Percentiles rank a stretch among this genome's conserved stretches.
Conservation (phyloP, 2,797 vertebrate genomes). For the Dallia pectoralis region DNA sequence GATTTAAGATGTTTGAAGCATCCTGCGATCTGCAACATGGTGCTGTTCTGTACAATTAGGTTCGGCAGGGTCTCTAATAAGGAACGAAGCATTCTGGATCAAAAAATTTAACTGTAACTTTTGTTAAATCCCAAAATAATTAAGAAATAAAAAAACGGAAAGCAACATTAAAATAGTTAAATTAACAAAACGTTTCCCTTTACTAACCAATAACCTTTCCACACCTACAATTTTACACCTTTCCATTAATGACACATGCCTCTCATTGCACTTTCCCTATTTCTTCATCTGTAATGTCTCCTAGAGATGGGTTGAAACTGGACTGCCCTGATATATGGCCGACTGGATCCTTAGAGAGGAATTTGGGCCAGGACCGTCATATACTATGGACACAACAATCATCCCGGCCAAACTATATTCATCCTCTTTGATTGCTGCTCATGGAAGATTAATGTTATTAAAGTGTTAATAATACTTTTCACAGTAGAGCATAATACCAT, state of each 20-base stretch:
- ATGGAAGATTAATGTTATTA: not conserved
- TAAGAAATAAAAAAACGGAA: too few species aligned
- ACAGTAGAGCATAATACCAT: too few species aligned
- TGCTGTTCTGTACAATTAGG: too few species aligned
- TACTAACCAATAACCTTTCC: not conserved
- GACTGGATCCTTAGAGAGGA: constrained; percentile 1
- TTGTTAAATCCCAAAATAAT: too few species aligned
- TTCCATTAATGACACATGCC: not conserved
- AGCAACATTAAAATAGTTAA: not conserved
- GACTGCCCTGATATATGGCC: constrained; percentile 7
- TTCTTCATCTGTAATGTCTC: constrained; percentile 11
- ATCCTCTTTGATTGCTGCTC: constrained; percentile 4
- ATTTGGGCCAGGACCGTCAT: constrained; percentile 21
- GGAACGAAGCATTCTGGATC: too few species aligned
- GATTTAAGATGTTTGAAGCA: too few species aligned
- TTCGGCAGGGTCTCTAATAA: too few species aligned
- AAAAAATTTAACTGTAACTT: too few species aligned
- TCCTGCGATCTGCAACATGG: too few species aligned
- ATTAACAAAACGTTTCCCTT: not conserved
- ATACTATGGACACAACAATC: constrained; percentile 17
- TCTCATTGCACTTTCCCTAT: constrained; percentile 11
- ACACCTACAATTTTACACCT: not conserved
- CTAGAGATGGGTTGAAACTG: constrained; percentile 5
- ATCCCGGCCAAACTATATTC: not conserved
- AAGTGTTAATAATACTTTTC: too few species aligned